phyloP scores from a whole-genome alignment of 2,888 invertebrate genomes.

The Drosophila emarginata region DNA sequence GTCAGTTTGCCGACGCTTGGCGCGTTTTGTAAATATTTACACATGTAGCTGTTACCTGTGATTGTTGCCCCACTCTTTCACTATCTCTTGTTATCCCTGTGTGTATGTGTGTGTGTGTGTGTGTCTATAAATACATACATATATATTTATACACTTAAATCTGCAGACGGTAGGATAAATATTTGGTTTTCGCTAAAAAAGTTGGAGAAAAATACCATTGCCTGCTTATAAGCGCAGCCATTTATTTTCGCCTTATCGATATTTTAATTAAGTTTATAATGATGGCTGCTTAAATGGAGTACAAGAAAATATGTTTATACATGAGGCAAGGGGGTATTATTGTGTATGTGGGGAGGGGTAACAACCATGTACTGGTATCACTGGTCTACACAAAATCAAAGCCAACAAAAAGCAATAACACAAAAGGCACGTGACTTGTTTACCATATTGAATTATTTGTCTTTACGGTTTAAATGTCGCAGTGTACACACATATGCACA shows the following conservation, averaged over 20 bases:
- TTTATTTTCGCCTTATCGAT: conserved; percentile 58
- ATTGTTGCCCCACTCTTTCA: conserved; percentile 51
- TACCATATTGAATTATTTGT: conserved; percentile 78
- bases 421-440: conserved; percentile 78
- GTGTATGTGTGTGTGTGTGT: conserved; percentile 10
- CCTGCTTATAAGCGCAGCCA: conserved; percentile 37
- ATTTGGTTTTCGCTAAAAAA: conserved; percentile 32
- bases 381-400: conserved; percentile 55
- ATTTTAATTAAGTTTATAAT: conserved; percentile 76
- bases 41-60: conserved; percentile 77
- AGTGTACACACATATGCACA: conserved; percentile 16
- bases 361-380: background rate
- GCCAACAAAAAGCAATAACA: conserved; percentile 68
- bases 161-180: conserved; percentile 41
- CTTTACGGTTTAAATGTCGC: conserved; percentile 60
- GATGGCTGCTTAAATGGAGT: conserved; percentile 36
- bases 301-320: conserved; percentile 7
- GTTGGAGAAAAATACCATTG: conserved; percentile 33
- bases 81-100: background rate
- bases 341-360: background rate
- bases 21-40: conserved; percentile 78
- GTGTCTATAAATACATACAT: background rate
- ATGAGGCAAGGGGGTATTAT: background rate
- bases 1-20: conserved; percentile 73
- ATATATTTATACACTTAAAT: conserved; percentile 1